Evolutionary conservation across 2,888 invertebrate species (phyloP).

Genomic region (Drosophila meridiana): DNA sequence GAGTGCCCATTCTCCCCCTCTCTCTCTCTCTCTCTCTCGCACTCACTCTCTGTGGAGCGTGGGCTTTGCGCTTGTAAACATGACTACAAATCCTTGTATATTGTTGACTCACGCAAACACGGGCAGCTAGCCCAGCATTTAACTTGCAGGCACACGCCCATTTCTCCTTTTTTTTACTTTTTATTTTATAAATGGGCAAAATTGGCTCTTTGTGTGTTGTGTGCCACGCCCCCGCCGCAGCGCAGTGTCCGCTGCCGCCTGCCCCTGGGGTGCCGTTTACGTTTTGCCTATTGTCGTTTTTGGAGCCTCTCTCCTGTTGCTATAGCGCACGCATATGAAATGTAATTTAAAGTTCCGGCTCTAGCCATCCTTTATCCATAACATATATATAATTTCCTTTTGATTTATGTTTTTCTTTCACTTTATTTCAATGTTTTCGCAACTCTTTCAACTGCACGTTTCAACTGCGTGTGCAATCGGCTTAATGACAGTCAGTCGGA

Average conservation of each 20-base stretch:
- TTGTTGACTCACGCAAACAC: slow-evolving; percentile 44
- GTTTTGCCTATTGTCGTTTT: slow-evolving; percentile 18
- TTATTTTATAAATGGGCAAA: slow-evolving; percentile 28
- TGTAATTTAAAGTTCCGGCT: slow-evolving; percentile 27
- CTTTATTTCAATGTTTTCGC: slow-evolving; percentile 2
- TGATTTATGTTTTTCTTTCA: neutral
- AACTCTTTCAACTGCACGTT: slow-evolving; percentile 11
- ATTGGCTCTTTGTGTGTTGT: slow-evolving; percentile 48
- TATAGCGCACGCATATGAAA: slow-evolving; percentile 6
- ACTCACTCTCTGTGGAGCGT: slow-evolving; percentile 7
- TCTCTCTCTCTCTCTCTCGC: neutral
- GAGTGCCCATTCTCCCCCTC: neutral
- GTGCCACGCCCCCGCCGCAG: slow-evolving; percentile 1
- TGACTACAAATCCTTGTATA: slow-evolving; percentile 48
- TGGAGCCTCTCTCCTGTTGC: slow-evolving; percentile 1
- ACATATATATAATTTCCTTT: neutral
- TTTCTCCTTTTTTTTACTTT: neutral
- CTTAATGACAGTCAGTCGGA: slow-evolving; percentile 16
- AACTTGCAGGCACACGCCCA: slow-evolving; percentile 28
- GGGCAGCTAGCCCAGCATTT: slow-evolving; percentile 28
- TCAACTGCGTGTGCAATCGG: slow-evolving; percentile 5
- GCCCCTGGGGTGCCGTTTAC: slow-evolving; percentile 44
- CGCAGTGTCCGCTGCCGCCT: neutral
- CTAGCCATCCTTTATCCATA: too few species aligned
- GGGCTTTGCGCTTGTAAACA: slow-evolving; percentile 31